Evolutionary conservation across 2,888 invertebrate genomes (phyloP), one percentile per base, ranked within the genome.

Genomic region (Ophion ventricosus): DNA sequence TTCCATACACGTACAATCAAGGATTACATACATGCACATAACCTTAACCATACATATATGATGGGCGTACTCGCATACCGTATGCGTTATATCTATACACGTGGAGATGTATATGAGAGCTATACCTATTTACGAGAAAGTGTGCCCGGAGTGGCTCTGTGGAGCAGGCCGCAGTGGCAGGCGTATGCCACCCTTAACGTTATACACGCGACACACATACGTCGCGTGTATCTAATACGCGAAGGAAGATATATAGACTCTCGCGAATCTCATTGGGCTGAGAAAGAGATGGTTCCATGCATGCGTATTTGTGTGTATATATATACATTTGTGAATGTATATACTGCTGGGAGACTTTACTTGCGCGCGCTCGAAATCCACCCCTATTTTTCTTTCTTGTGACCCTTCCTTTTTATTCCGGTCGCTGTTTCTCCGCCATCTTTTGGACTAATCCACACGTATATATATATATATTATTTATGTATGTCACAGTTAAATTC

Each of bases 171-270:
- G 20, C 57, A 63, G 63, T 72, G 63, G 67, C 63, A 67, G 72
- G 59, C 72, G 80, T 70, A 80, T 76, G 75, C 72, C 70, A 74
- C 74, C 43, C 59, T 63, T 40, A 63, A 43, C 14, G 40, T 26
- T 49, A 49, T 49, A 77, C 25, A 20, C 69, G 43, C 17, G 3
- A 17, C 17, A 54, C 49, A 74, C 78, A 73, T 78, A 82, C 78
- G 80, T 69, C 64, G 40, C 75, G 66, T 81, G 67, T 76, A 86
- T 57, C 66, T 80, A 82, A 78, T 84, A 74, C 77, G 61, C 78
- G 78, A 85, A 81, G 67, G 69, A 86, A 86, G 85, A 81, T 81
- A 76, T 43, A 49, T 49, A 49, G 14, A 80, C 69, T 67, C 56
- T 56, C 63, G 26, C 66, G 59, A 75, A 80, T 75, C 78, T 81